Percentiles rank a stretch among this genome's conserved stretches.
Conservation (phyloP, 2,888 invertebrate genomes). For the Sialis lutaria region DNA sequence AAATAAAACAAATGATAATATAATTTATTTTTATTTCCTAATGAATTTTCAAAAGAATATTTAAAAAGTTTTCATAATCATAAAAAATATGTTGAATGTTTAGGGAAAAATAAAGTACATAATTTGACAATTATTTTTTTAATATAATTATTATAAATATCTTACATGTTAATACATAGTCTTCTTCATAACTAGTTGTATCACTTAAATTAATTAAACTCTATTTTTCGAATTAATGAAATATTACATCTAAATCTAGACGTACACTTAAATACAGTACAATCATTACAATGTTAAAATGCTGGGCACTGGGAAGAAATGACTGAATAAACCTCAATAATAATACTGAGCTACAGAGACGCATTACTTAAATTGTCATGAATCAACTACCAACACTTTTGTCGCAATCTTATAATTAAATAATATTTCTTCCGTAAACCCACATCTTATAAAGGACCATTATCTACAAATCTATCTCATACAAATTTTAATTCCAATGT, state of each 20-base stretch:
- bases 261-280: conserved; percentile 5
- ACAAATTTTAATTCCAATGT: no score
- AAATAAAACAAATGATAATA: no score
- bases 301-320: no score
- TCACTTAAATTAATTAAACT: background rate
- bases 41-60: no score
- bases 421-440: background rate
- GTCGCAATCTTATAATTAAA: background rate
- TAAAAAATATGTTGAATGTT: no score
- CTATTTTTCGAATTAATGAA: conserved; percentile 1
- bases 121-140: conserved; percentile 23
- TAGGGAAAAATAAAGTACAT: background rate
- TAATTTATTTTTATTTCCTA: no score
- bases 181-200: conserved; percentile 2
- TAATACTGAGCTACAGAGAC: no score
- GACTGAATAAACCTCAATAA: no score
- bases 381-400: background rate
- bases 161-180: conserved; percentile 28
- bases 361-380: no score
- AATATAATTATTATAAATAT: conserved; percentile 32
- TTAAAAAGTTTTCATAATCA: no score
- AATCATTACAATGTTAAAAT: background rate
- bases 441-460: no score
- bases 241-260: conserved; percentile 2
- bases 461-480: no score